Base-by-base conservation (phyloP, 2,888 invertebrate species). In the Desoria tigrina region DNA sequence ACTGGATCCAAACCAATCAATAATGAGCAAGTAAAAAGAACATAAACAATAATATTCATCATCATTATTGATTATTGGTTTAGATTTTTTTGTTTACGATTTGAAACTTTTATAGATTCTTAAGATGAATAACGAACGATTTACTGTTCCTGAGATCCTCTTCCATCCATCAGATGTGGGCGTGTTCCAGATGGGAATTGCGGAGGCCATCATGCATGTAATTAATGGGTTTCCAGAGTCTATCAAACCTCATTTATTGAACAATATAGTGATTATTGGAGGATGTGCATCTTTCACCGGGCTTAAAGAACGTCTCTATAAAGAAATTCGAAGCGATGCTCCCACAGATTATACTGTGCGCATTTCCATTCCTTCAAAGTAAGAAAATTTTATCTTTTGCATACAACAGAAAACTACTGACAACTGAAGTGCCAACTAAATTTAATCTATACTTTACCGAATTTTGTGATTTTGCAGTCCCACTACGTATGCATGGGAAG, bases 91-190 rank as follows among this genome's bases (percentile, higher is more conserved):
- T n/a, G n/a, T n/a, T n/a, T n/a, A n/a, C n/a, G n/a, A n/a, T n/a
- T n/a, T n/a, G n/a, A n/a, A n/a, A n/a, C n/a, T n/a, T 86, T 87
- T 76, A 32, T 91, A 96, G 84, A 87, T 90, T 21, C 83, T 99
- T 42, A 82, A 90, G 45, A 82, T 99, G 77, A 94, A 91, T 80
- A 96, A 94, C 78, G 99, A 99, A 81, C 82, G 98, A 55, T 97
- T 99, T 79, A 85, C 91, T 0, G 90, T 98, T 54, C 98, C 99
- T 0, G 99, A 99, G 81, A 83, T 98, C 1, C 81, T 99, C 2
- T 97, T 99, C 79, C 87, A 90, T 78, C 99, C 99, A 0, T 91
- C 92, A 1, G 96, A 98, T 79, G 89, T 98, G 42, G 96, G 94
- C 0, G 90, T 99, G 69, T 86, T 87, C 61, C 84, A 86, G 81